Base-by-base conservation (phyloP, 2,113 vertebrate genomes). In the Chaetodon trifascialis region DNA sequence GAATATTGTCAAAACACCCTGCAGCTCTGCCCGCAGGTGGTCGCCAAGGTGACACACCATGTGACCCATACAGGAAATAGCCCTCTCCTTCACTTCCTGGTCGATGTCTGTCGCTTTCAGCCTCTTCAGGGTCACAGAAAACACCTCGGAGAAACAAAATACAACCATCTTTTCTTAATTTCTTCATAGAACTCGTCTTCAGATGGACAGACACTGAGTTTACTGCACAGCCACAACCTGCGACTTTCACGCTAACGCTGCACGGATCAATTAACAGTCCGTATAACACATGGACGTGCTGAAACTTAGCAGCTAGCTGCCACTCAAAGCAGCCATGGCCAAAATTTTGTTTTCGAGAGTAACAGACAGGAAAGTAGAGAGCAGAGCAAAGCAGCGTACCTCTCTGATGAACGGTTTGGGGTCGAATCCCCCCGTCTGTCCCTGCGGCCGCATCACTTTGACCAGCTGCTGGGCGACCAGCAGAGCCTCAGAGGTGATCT, bases 71-170 rank as follows among this genome's bases (percentile, higher is more conserved):
- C 97, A 99, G 79, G 96, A 96, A 80, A 99, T 97, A 3, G 97
- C 97, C n/a, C 96, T 92, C 74, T 99, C 98, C 80, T 99, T 98
- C 59, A 99, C 97, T 86, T 99, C 97, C 93, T 99, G 98, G 92
- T 99, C 98, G 0, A 99, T 97, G 93, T 99, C 97, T 1, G 97
- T 95, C 0, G 98, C 96, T 65, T 96, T 96, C 78, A 99, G 95
- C 60, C 97, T 94, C 78, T 96, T 96, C 85, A 97, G 86, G 9
- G 96, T 97, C 6, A 89, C 94, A 0, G 91, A 55, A 34, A 97
- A 97, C 72, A 99, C 82, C 92, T 92, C 7, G 17, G 36, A 30
- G 34, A 51, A 23, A 49, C 10, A 74, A 25, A 44, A 44, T 10
- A 30, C 2, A 30, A 30, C 30, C 1, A 30, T 30, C 30, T 30